These are phyloP conservation scores for Echinometra lucunter DNA, from an alignment of 53 echinoderm and acorn worm genomes.

Conservation along the genomic window DNA sequence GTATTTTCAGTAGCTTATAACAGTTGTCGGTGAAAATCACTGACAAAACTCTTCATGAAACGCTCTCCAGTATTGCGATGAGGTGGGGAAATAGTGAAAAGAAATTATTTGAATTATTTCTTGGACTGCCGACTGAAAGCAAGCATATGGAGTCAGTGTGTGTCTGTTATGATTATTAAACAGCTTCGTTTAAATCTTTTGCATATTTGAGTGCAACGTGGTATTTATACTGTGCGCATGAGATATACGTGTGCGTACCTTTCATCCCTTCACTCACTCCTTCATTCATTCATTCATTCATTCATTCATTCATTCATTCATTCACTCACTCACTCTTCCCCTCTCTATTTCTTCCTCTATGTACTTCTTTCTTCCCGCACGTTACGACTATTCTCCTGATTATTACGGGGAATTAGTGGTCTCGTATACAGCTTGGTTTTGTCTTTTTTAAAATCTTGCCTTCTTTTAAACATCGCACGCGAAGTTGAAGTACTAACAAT, in stretches of 20 bases:
- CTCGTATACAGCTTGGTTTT: constrained; percentile 13
- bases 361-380: background rate
- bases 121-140: too few species aligned
- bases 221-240: too few species aligned
- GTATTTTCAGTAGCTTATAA: too few species aligned
- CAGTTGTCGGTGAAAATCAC: too few species aligned
- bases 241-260: background rate
- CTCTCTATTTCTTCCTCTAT: background rate
- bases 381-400: background rate
- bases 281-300: background rate
- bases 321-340: background rate
- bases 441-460: constrained; percentile 20
- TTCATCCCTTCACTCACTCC: background rate
- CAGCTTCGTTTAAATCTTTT: too few species aligned
- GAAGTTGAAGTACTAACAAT: constrained; percentile 54
- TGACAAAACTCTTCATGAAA: too few species aligned
- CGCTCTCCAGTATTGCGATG: too few species aligned
- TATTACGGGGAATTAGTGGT: constrained; percentile 42
- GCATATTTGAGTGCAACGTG: too few species aligned
- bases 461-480: constrained; percentile 42
- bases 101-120: too few species aligned
- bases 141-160: too few species aligned
- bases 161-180: too few species aligned
- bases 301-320: background rate
- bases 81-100: background rate